Base-by-base conservation (phyloP, 92 coral and sea anemone genomes). In the Paramuricea clavata region DNA sequence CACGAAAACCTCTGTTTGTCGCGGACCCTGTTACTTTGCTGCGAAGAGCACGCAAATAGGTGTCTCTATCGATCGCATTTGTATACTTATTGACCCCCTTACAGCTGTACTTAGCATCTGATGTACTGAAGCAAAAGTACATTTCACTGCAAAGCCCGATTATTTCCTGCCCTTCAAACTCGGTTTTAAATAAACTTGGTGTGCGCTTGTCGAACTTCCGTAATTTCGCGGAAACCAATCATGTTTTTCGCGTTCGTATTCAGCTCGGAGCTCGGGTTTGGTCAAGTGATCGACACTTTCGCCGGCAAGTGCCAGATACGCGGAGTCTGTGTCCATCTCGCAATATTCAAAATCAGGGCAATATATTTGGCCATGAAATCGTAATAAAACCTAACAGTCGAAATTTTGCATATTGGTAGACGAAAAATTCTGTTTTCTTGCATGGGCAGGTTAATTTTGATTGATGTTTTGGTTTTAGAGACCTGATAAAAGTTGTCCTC, bases 111-210 rank as follows among this genome's bases (percentile, higher is more conserved):
- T n/a, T n/a, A n/a, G n/a, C n/a, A n/a, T n/a, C n/a, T 7, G 72
- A 9, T 15, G 34, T 33, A 25, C 25, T 65, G 34, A 65, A 65
- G 41, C 72, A 65, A 33, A 27, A 65, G 25, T 65, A 65, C 72
- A 65, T 65, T 28, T 65, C 25, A 65, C 72, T 65, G 0, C 72
- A 65, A 16, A 65, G 7, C 41, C 35, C 34, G 25, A 23, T 65
- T 27, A 65, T 65, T 13, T 34, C 72, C 17, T 65, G 23, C 19
- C 72, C 72, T n/a, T 65, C 72, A 28, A 65, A 65, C 41, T 65
- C 72, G 41, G 72, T 27, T 52, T 52, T 52, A 52, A 52, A 52
- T 52, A 52, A 52, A 17, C 61, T 21, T 22, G 0, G 19, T 17
- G 61, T 52, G 72, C 25, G 41, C 72, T 2, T 65, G 17, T 65